These are phyloP conservation scores for Wasmannia auropunctata DNA, from an alignment of 1,140 invertebrate genomes.

Conservation along the genomic window DNA sequence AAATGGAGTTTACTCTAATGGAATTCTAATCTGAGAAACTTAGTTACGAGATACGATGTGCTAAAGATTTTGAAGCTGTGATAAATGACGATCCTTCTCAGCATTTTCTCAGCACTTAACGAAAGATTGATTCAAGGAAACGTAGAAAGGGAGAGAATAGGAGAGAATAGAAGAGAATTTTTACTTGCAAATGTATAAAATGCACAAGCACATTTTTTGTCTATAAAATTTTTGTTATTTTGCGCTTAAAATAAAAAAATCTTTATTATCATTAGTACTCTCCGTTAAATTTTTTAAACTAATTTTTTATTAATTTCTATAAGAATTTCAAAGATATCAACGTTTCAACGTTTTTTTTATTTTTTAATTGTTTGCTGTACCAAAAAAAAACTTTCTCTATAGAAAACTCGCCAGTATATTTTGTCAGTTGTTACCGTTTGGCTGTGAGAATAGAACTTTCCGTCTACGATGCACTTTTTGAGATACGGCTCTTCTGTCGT, in stretches of 20 bases:
- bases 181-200: background rate
- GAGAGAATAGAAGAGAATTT: background rate
- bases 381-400: background rate
- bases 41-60: background rate
- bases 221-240: background rate
- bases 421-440: constrained; percentile 72
- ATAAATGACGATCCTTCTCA: constrained; percentile 3
- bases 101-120: background rate
- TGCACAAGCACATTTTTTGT: background rate
- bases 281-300: background rate
- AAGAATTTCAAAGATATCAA: background rate
- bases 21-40: background rate
- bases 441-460: constrained; percentile 78
- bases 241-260: background rate
- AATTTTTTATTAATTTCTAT: background rate
- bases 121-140: background rate
- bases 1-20: constrained; percentile 10
- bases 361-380: background rate
- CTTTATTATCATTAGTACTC: background rate
- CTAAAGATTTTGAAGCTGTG: background rate
- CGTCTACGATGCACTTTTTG: constrained; percentile 80
- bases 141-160: background rate
- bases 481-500: constrained; percentile 74
- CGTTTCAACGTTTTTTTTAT: background rate
- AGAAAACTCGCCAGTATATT: background rate